These are phyloP conservation scores for Fregetta grallaria DNA, from an alignment of 2,113 vertebrate genomes.

Conservation along the genomic window DNA sequence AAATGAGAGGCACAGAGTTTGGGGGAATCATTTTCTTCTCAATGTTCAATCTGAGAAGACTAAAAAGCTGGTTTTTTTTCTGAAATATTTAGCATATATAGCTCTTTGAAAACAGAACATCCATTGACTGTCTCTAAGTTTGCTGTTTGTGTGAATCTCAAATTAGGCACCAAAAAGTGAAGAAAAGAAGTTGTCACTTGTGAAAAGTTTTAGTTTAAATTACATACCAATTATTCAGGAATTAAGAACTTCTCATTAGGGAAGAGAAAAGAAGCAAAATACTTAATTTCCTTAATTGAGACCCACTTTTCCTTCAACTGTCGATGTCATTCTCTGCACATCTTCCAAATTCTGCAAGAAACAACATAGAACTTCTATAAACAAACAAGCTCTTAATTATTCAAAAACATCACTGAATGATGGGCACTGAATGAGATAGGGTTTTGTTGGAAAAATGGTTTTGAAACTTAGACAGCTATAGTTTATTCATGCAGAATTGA, in stretches of 20 bases:
- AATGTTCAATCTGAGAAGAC: neutral
- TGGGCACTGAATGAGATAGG: neutral
- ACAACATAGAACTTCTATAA: neutral
- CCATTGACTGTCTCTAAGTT: neutral
- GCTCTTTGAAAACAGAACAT: neutral
- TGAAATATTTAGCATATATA: neutral
- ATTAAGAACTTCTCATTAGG: neutral
- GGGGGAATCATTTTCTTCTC: neutral
- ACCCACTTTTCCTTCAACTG: neutral
- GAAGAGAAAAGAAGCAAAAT: neutral
- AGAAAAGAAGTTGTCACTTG: neutral
- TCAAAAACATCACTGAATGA: neutral
- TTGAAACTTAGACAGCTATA: neutral
- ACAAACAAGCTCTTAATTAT: neutral
- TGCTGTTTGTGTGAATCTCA: neutral
- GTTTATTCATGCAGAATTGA: neutral
- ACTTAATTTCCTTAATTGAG: neutral
- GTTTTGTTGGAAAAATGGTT: neutral
- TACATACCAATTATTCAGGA: neutral
- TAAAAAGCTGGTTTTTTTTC: neutral
- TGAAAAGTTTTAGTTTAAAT: neutral
- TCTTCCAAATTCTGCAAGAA: neutral
- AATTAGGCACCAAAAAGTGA: neutral
- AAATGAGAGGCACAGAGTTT: neutral
- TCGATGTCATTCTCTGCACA: neutral